Percentiles rank a stretch among this genome's conserved stretches.
phyloP scores from a whole-genome alignment of 2,888 invertebrate species.

The Acanthococcus lagerstroemiae region DNA sequence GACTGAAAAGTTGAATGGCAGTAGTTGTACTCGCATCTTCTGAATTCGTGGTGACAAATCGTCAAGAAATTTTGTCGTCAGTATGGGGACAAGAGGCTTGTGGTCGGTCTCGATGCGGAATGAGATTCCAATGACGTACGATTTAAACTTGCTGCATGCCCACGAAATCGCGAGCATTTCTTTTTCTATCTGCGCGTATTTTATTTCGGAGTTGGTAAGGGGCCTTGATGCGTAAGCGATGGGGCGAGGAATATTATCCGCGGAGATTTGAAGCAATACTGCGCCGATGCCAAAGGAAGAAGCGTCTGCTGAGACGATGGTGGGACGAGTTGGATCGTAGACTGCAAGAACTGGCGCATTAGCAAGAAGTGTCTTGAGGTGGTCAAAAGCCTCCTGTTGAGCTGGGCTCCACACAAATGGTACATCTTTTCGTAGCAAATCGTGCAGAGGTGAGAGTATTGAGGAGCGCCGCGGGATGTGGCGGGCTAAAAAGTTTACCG shows the following conservation, averaged over 20 bases:
- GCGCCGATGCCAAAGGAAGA: neutral
- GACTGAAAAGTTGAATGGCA: neutral
- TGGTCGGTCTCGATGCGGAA: neutral
- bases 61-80: neutral
- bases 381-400: constrained; percentile 29
- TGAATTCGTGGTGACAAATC: neutral
- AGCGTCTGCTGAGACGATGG: neutral
- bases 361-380: constrained; percentile 25
- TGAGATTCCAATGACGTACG: neutral
- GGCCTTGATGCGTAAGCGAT: neutral
- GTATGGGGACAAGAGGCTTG: neutral
- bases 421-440: constrained; percentile 20
- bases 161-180: neutral
- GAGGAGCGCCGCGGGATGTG: constrained; percentile 25
- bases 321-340: neutral
- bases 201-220: neutral
- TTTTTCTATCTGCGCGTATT: neutral
- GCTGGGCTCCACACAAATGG: constrained; percentile 26
- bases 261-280: constrained; percentile 20
- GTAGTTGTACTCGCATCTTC: neutral
- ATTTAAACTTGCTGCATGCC: neutral
- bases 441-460: constrained; percentile 24
- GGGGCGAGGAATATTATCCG: neutral
- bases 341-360: constrained; percentile 7
- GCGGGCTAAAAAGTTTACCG: constrained; percentile 18